These are phyloP conservation scores for Dioctria rufipes DNA, from an alignment of 2,888 invertebrate species.

Conservation along the genomic window DNA sequence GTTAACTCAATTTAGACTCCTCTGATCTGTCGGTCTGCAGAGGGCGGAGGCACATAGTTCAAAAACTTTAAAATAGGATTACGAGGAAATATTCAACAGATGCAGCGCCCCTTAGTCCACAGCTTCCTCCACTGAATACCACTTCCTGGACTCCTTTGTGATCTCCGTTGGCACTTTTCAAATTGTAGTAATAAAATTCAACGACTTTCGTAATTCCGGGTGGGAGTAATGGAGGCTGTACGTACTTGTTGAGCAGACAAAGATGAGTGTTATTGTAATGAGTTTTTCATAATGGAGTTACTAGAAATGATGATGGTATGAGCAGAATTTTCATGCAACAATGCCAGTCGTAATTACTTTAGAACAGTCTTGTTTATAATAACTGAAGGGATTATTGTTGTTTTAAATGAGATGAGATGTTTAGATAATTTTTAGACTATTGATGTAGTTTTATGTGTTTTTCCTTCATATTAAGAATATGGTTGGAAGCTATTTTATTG, in stretches of 20 bases:
- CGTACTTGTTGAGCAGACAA: constrained; percentile 43
- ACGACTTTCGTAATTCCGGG: constrained; percentile 47
- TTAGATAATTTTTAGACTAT: too few relatives aligned
- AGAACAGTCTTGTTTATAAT: constrained; percentile 27
- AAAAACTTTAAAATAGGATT: constrained; percentile 53
- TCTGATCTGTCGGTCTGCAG: constrained; percentile 33
- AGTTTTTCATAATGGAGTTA: constrained; percentile 50
- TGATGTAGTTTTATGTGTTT: too few relatives aligned
- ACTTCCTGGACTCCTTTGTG: constrained; percentile 42
- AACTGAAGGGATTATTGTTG: background rate
- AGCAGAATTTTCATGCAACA: constrained; percentile 38
- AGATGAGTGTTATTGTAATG: constrained; percentile 45
- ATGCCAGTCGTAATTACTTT: constrained; percentile 38
- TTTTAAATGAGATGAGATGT: too few relatives aligned
- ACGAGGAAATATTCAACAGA: constrained; percentile 50
- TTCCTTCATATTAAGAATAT: too few relatives aligned
- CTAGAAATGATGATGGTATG: constrained; percentile 40
- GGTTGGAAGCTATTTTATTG: too few relatives aligned
- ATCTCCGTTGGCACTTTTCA: constrained; percentile 53
- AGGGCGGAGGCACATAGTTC: constrained; percentile 43
- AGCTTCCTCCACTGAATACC: constrained; percentile 1
- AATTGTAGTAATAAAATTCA: constrained; percentile 53
- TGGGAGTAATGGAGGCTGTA: constrained; percentile 40
- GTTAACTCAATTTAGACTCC: constrained; percentile 49
- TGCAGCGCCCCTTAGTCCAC: constrained; percentile 7